phyloP scores from a whole-genome alignment of 2,113 vertebrate species.

The Albula goreensis region DNA sequence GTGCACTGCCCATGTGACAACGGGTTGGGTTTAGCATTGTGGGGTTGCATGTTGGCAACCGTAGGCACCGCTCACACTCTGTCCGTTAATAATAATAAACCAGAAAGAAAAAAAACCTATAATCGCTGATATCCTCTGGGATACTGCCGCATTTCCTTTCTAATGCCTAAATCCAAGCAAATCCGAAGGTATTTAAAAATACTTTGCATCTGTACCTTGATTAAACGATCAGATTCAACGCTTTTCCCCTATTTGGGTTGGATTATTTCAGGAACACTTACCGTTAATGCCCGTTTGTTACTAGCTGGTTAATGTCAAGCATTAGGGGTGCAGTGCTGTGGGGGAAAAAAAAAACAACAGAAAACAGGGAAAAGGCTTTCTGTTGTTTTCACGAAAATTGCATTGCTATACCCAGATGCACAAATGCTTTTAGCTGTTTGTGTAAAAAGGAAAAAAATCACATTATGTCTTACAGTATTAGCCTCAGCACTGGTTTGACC shows the following conservation, averaged over 20 bases:
- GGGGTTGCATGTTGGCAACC: slow-evolving; percentile 14
- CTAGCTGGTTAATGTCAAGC: slow-evolving; percentile 25
- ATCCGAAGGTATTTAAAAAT: slow-evolving; percentile 49
- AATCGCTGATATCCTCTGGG: slow-evolving; percentile 34
- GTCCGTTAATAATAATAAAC: slow-evolving; percentile 26
- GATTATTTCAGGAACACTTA: slow-evolving; percentile 31
- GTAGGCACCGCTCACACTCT: slow-evolving; percentile 24
- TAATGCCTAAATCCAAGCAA: slow-evolving; percentile 47
- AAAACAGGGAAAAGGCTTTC: slow-evolving; percentile 10
- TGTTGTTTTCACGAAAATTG: not conserved
- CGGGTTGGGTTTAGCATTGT: not conserved
- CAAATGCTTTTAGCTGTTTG: slow-evolving; percentile 22
- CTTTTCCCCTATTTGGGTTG: slow-evolving; percentile 33
- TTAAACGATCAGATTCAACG: slow-evolving; percentile 37
- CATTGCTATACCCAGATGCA: not conserved
- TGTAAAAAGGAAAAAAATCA: not conserved
- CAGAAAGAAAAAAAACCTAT: slow-evolving; percentile 7
- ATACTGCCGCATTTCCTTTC: slow-evolving; percentile 34
- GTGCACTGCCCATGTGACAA: not conserved
- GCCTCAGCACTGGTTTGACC: not conserved
- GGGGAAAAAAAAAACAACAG: not conserved
- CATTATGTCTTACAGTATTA: not conserved
- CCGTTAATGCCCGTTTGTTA: slow-evolving; percentile 24
- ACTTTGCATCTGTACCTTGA: slow-evolving; percentile 32
- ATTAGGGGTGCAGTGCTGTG: not conserved